Percentiles rank a stretch among this genome's conserved stretches.
Evolutionary conservation across 2,888 invertebrate genomes (phyloP).

Genomic region (Sialis fuliginosa): DNA sequence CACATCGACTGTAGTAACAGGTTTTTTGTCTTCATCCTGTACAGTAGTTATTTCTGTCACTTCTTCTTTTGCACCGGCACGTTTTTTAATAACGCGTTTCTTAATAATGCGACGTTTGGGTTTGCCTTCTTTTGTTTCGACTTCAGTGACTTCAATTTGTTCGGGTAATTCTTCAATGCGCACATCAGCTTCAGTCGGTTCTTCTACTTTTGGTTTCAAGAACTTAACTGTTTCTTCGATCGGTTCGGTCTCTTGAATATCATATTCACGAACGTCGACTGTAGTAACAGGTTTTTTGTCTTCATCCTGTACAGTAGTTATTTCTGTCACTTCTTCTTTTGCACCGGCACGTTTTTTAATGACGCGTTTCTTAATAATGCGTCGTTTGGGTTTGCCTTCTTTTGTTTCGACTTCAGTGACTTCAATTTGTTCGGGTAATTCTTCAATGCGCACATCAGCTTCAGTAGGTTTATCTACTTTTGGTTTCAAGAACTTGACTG

Average conservation of each 20-base stretch:
- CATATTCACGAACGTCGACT: slow-evolving; percentile 6
- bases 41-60: slow-evolving; percentile 23
- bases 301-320: slow-evolving; percentile 20
- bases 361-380: slow-evolving; percentile 13
- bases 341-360: slow-evolving; percentile 19
- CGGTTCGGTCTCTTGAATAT: slow-evolving; percentile 6
- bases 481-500: background rate
- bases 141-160: slow-evolving; percentile 17
- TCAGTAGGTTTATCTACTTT: background rate
- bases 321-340: slow-evolving; percentile 19
- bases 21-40: slow-evolving; percentile 22
- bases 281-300: slow-evolving; percentile 8
- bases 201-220: slow-evolving; percentile 8
- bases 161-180: slow-evolving; percentile 14
- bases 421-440: slow-evolving; percentile 16
- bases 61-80: slow-evolving; percentile 10
- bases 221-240: slow-evolving; percentile 11
- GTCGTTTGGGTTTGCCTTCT: slow-evolving; percentile 11
- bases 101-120: slow-evolving; percentile 15
- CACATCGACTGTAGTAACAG: slow-evolving; percentile 15
- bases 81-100: slow-evolving; percentile 13
- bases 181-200: slow-evolving; percentile 5
- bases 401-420: slow-evolving; percentile 13
- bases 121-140: slow-evolving; percentile 16
- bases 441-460: slow-evolving; percentile 11